phyloP scores from a whole-genome alignment of 1,140 invertebrate species.

The Lucilia cuprina region DNA sequence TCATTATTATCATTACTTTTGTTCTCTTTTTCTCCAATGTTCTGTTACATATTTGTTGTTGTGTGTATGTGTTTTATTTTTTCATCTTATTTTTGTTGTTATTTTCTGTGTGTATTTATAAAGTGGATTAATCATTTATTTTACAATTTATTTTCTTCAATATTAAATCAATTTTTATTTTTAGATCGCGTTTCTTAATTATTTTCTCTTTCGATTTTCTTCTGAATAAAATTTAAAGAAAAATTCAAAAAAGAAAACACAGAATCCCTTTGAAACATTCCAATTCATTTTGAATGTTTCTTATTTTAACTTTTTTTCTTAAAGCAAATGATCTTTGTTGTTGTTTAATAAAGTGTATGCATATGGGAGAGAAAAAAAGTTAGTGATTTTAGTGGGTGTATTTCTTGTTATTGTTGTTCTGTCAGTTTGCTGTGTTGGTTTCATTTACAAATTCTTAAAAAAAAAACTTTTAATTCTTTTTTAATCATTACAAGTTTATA shows the following conservation, averaged over 20 bases:
- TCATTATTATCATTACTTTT: neutral
- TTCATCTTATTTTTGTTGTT: neutral
- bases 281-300: neutral
- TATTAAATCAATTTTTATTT: constrained; percentile 16
- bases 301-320: neutral
- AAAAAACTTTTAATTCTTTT: too few relatives aligned
- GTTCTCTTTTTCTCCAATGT: neutral
- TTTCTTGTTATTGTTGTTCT: too few relatives aligned
- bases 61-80: neutral
- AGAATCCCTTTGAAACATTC: neutral
- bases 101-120: neutral
- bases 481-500: too few relatives aligned
- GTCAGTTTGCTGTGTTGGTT: too few relatives aligned
- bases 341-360: neutral
- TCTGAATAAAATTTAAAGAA: neutral
- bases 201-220: neutral
- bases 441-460: too few relatives aligned
- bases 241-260: too few relatives aligned
- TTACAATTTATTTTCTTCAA: constrained; percentile 8
- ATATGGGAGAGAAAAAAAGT: too few relatives aligned
- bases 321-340: neutral
- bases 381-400: too few relatives aligned
- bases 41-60: neutral
- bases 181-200: neutral
- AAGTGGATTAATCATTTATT: constrained; percentile 13